Evolutionary conservation across 2,113 vertebrate species (phyloP).

Genomic region (Polypterus bichir): DNA sequence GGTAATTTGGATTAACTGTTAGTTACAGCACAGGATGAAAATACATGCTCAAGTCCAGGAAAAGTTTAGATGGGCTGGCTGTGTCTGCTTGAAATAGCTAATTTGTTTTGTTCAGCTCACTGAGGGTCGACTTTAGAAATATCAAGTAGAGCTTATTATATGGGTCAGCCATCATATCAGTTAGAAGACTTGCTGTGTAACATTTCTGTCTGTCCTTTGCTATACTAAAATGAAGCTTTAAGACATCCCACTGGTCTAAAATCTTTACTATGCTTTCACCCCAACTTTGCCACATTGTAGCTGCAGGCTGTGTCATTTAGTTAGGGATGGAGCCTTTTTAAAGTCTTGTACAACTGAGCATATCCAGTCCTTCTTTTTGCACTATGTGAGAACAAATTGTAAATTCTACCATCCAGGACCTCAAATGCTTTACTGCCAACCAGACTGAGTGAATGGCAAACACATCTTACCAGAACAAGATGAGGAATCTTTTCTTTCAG

Average conservation of each 20-base stretch:
- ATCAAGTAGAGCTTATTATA: background rate
- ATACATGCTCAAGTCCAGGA: background rate
- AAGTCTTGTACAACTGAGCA: background rate
- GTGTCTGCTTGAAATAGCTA: background rate
- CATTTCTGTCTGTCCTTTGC: background rate
- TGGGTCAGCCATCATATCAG: background rate
- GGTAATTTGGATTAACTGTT: background rate
- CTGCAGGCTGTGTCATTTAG: background rate
- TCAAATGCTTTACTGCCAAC: constrained; percentile 1
- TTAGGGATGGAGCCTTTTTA: background rate
- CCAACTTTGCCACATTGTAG: background rate
- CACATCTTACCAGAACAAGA: constrained; percentile 1
- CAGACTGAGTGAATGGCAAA: constrained; percentile 1
- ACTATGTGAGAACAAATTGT: background rate
- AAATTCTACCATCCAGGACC: background rate
- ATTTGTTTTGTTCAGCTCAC: background rate
- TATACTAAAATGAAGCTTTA: background rate
- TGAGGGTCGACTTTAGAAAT: background rate
- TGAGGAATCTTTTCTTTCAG: constrained; percentile 1
- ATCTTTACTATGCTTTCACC: background rate
- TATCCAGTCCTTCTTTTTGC: background rate
- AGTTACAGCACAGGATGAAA: background rate
- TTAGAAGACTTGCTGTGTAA: background rate
- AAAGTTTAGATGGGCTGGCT: background rate
- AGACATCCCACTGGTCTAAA: background rate